Evolutionary conservation across 2,888 invertebrate species (phyloP).

Genomic region (Entomobrya multifasciata): DNA sequence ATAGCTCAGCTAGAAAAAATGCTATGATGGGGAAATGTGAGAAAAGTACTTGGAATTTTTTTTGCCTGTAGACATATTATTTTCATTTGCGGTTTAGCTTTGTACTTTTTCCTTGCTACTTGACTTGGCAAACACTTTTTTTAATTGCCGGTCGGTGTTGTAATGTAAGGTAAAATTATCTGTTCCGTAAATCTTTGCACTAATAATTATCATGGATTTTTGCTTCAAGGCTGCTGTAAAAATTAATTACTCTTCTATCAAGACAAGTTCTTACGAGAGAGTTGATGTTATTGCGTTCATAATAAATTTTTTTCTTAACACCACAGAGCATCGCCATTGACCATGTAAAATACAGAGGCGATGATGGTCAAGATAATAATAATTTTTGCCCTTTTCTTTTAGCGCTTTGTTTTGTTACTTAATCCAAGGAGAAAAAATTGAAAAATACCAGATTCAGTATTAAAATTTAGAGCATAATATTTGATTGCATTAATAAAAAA

Average conservation of each 20-base stretch:
- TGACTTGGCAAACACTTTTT: neutral
- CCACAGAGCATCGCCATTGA: slow-evolving; percentile 21
- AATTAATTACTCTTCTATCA: slow-evolving; percentile 33
- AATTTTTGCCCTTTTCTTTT: slow-evolving; percentile 39
- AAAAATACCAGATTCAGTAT: neutral
- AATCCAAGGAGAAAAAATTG: slow-evolving; percentile 10
- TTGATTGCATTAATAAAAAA: no score
- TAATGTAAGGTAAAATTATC: slow-evolving; percentile 36
- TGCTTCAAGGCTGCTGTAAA: neutral
- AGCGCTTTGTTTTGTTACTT: slow-evolving; percentile 50
- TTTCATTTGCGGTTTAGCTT: neutral
- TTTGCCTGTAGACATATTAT: neutral
- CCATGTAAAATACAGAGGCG: slow-evolving; percentile 15
- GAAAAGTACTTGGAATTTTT: neutral
- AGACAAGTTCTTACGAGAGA: slow-evolving; percentile 26
- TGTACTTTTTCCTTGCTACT: no score
- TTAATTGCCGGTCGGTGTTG: slow-evolving; percentile 31
- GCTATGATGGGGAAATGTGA: neutral
- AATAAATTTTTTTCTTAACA: slow-evolving; percentile 28
- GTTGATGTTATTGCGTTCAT: neutral
- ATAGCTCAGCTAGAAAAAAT: neutral
- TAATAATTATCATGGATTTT: slow-evolving; percentile 15
- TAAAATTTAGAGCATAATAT: neutral
- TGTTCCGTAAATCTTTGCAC: slow-evolving; percentile 42
- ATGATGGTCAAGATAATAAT: slow-evolving; percentile 50